Conservation (phyloP, 2,797 vertebrate genomes). For the Mallotus villosus region DNA sequence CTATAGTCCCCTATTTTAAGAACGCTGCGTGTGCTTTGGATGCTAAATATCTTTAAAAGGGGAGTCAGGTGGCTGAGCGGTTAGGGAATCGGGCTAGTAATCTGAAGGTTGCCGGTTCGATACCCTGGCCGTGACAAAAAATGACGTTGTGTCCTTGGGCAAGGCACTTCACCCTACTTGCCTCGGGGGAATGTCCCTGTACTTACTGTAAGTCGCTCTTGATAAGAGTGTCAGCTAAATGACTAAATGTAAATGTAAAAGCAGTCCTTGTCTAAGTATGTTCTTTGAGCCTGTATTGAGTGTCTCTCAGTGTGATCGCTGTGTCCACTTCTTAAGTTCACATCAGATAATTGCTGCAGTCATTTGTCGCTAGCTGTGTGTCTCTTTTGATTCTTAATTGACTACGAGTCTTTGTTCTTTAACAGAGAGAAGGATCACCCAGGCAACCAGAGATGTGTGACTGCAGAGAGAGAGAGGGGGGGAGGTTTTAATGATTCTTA, state of each 20-base stretch:
- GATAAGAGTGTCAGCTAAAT: too few relatives aligned
- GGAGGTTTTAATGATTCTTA: slow-evolving; percentile 45
- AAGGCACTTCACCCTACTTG: too few relatives aligned
- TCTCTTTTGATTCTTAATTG: slow-evolving; percentile 44
- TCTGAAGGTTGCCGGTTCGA: too few relatives aligned
- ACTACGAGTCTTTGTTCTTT: slow-evolving; percentile 42
- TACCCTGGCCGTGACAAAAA: too few relatives aligned
- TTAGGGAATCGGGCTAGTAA: too few relatives aligned
- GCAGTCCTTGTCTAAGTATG: background rate
- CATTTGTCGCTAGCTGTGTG: slow-evolving; percentile 6
- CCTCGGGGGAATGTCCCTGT: too few relatives aligned
- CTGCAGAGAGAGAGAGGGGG: slow-evolving; percentile 9
- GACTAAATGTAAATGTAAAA: too few relatives aligned
- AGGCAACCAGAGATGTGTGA: slow-evolving; percentile 30
- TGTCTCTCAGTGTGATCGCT: background rate
- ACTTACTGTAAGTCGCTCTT: too few relatives aligned
- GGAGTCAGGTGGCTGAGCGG: too few relatives aligned
- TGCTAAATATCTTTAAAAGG: background rate
- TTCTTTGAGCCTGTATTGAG: background rate
- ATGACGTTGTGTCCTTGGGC: too few relatives aligned
- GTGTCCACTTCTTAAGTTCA: background rate
- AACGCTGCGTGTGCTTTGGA: background rate
- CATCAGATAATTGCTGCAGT: slow-evolving; percentile 7
- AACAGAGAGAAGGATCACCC: slow-evolving; percentile 37
- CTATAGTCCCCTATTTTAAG: background rate